Evolutionary conservation across 2,113 vertebrate species (phyloP), one percentile per base, ranked within the genome.

Genomic region (Chlorodrepanis virens): DNA sequence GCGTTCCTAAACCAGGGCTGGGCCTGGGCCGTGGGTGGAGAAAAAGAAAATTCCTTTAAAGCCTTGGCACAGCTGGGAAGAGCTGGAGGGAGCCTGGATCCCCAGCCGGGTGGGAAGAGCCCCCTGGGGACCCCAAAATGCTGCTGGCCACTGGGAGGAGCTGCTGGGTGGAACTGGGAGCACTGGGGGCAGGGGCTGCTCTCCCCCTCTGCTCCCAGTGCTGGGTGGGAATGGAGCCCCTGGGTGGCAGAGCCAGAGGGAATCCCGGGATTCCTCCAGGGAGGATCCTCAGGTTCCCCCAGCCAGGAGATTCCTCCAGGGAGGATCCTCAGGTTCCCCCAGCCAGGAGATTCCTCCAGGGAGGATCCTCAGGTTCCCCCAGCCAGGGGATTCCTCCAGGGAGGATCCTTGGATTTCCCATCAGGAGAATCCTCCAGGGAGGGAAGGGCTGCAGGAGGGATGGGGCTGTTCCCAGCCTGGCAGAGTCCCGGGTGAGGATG

Each of bases 141-240:
- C 74, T 0, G 1, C 20, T 0, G 10, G 57, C 11, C 20, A 7
- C 23, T 1, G 2, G 23, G 24, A 0, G 24, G 63, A 78, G 69
- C 37, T 25, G 64, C 44, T 22, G 82, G 42, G 2, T 3, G 10
- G 21, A 27, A n/a, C 61, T 5, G 25, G n/a, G n/a, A 44, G 39
- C 31, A 4, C 0, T 0, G 0, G 42, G 9, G 23, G n/a, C 19
- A 1, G 0, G 2, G 44, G 44, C 29, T 76, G 61, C 71, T 35
- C 50, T 40, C 21, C 59, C 20, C 53, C 33, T 25, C 31, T 0
- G 2, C 4, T 14, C 1, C 68, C 4, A 0, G 14, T 5, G 52
- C 70, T 45, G 1, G 9, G 22, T 0, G 74, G 87, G 54, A 24
- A 31, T 1, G 2, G 22, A 45, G 22, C 14, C 50, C 53, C 59